Percentiles rank a stretch among this genome's conserved stretches.
These are phyloP conservation scores for Macrocentrus cingulum DNA, from an alignment of 1,140 invertebrate genomes.

Conservation along the genomic window DNA sequence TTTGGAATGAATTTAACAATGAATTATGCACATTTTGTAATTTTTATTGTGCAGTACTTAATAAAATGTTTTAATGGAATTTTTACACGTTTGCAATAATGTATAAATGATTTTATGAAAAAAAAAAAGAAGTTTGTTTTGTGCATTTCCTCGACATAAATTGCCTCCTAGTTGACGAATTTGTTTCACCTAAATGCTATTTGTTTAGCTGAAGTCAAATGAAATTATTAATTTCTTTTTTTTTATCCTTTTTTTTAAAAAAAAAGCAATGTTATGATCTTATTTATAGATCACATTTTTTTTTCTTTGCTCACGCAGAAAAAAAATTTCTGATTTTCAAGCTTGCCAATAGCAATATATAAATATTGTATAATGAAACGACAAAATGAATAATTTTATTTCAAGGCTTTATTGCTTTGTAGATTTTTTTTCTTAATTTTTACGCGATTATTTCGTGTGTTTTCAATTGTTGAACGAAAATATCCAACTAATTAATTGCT, in stretches of 20 bases:
- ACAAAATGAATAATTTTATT: conserved; percentile 16
- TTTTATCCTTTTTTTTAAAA: neutral
- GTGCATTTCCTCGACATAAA: conserved; percentile 1
- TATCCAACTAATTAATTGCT: conserved; percentile 5
- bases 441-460: neutral
- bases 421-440: neutral
- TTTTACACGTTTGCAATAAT: conserved; percentile 9
- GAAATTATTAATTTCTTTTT: conserved; percentile 17
- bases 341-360: conserved; percentile 46
- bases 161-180: conserved; percentile 32
- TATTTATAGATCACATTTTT: conserved; percentile 37
- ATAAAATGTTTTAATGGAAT: conserved; percentile 25
- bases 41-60: conserved; percentile 29
- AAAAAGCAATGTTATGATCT: conserved; percentile 31
- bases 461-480: conserved; percentile 5
- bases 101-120: conserved; percentile 21
- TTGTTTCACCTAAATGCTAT: conserved; percentile 57
- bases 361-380: conserved; percentile 18
- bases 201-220: conserved; percentile 58
- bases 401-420: neutral
- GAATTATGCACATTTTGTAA: neutral
- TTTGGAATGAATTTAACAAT: too few species aligned
- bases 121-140: neutral
- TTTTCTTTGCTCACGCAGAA: conserved; percentile 37
- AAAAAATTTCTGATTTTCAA: conserved; percentile 44